These are phyloP conservation scores for Phoenicopterus ruber DNA, from an alignment of 2,113 vertebrate genomes.

Conservation along the genomic window DNA sequence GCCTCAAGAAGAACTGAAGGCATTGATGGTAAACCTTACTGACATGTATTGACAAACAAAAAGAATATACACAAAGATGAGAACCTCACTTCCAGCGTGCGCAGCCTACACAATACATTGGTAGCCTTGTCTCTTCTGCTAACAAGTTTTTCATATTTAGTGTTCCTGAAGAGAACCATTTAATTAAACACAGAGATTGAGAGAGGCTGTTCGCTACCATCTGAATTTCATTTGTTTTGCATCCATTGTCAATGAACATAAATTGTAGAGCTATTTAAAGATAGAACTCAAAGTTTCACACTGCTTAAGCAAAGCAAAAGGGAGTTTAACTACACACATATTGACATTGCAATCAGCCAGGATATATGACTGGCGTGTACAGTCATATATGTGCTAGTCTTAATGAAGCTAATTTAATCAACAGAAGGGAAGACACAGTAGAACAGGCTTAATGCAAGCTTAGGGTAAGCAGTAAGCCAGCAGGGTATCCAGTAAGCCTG, in stretches of 20 bases:
- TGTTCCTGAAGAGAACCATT: background rate
- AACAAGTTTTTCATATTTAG: constrained; percentile 30
- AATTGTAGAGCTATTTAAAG: constrained; percentile 29
- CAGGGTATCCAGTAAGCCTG: background rate
- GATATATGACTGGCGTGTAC: background rate
- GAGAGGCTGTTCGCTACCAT: background rate
- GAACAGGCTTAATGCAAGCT: background rate
- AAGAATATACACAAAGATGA: background rate
- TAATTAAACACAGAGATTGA: constrained; percentile 37
- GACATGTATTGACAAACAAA: background rate
- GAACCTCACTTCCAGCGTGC: background rate
- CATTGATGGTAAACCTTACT: background rate
- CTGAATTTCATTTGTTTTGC: constrained; percentile 35
- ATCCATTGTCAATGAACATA: constrained; percentile 15
- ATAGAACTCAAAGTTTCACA: constrained; percentile 40
- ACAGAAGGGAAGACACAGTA: background rate
- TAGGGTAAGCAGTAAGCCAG: background rate
- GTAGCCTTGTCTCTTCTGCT: background rate
- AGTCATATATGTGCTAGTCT: background rate
- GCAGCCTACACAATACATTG: background rate
- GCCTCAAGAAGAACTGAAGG: constrained; percentile 6
- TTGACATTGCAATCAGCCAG: constrained; percentile 27
- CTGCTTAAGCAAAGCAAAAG: constrained; percentile 21
- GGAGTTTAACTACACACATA: constrained; percentile 25
- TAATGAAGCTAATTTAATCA: constrained; percentile 40